Evolutionary conservation across 2,797 vertebrate genomes (phyloP), one percentile per base, ranked within the genome.

Genomic region (Myotis vivesi): DNA sequence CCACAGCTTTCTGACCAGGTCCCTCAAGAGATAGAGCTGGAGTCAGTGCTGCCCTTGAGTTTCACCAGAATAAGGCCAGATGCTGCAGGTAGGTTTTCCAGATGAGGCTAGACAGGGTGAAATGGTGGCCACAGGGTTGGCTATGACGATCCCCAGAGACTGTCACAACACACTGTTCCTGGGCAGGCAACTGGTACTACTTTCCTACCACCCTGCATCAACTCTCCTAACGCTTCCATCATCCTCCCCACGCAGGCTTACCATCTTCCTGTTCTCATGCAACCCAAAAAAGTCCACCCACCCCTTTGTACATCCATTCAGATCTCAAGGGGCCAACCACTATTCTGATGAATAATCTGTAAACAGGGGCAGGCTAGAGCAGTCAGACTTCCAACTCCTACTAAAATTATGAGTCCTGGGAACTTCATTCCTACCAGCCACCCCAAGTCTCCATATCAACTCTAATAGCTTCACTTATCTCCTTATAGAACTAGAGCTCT

Each of bases 11-110:
- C 49, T 80, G 53, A 72, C 73, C 62, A 79, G 51, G 57, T 44
- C 44, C 44, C 64, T 66, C n/a, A 83, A 85, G 59, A 85, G 30
- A 92, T 41, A 1, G 2, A 55, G 28, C 4, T 59, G 33, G 44
- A 55, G 19, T 92, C 72, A 80, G 28, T 0, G 1, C 28, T 76
- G 71, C 25, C 59, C 51, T 72, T 36, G 41, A 80, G 28, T 82
- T 41, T 83, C 69, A 80, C 53, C 53, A 88, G 77, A 90, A 77
- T 28, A 79, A 86, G 62, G 79, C n/a, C 72, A 93, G 84, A 69
- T 3, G 87, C 46, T n/a, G n/a, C 59, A 85, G 93, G 86, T 30
- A 77, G 53, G 77, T 49, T 90, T 75, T 73, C 69, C 49, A 72
- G 73, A 72, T 28, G 25, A 71, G 28, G 66, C 75, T 53, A 59